Conservation (phyloP, 2,113 vertebrate genomes). For the Mugil cephalus region DNA sequence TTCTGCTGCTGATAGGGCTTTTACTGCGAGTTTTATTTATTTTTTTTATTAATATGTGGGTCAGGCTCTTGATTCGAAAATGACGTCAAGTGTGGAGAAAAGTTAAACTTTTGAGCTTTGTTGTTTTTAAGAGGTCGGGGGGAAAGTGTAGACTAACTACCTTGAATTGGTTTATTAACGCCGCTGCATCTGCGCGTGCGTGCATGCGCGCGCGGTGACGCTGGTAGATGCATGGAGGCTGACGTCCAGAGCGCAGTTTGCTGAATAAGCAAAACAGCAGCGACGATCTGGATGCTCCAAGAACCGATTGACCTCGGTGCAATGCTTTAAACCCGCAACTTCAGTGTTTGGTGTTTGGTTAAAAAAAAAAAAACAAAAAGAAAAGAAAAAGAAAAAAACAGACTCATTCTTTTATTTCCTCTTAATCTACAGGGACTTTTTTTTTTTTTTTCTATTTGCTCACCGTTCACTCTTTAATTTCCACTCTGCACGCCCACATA, state of each 20-base stretch:
- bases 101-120: not conserved
- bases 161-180: not conserved
- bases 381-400: not conserved
- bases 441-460: conserved; percentile 22
- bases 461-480: conserved; percentile 54
- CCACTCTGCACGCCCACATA: conserved; percentile 63
- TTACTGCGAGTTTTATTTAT: not conserved
- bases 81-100: accelerated
- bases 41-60: not conserved
- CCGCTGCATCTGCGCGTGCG: not conserved
- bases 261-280: conserved; percentile 65
- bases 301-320: not conserved
- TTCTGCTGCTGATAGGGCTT: not conserved
- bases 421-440: not conserved
- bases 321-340: not conserved
- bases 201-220: conserved; percentile 30
- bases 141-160: not conserved
- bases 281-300: not conserved
- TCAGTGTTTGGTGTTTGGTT: too few species aligned
- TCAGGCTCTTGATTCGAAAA: not conserved
- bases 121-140: not conserved
- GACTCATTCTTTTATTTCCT: not conserved
- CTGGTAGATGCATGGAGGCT: conserved; percentile 27
- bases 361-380: too few species aligned
- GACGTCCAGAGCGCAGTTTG: conserved; percentile 48